A percentile compares a stretch with the other conserved stretches of the same genome.
phyloP scores from a whole-genome alignment of 2,888 invertebrate genomes.

The Meloe dianella region DNA sequence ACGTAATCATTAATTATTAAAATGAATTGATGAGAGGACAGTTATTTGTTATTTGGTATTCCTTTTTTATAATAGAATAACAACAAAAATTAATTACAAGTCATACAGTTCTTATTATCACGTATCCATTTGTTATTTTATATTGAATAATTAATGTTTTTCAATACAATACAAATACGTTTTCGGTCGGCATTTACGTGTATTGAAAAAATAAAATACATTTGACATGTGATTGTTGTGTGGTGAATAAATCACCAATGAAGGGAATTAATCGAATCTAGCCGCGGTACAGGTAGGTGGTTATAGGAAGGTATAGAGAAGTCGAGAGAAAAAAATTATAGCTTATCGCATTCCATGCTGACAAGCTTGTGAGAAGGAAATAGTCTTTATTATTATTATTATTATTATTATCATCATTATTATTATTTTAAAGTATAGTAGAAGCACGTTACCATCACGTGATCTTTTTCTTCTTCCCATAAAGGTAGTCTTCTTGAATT shows the following conservation, averaged over 20 bases:
- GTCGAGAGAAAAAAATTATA: not conserved
- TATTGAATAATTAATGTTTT: not conserved
- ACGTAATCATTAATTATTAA: not conserved
- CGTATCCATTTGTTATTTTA: not conserved
- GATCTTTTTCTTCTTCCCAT: not conserved
- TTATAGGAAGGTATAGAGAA: not conserved
- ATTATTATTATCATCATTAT: not conserved
- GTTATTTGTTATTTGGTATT: too few species aligned
- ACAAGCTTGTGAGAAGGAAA: constrained; percentile 2
- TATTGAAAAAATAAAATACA: not conserved
- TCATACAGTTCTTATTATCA: too few species aligned
- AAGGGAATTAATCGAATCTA: constrained; percentile 1
- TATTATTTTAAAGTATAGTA: not conserved
- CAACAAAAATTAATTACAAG: too few species aligned
- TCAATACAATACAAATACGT: not conserved
- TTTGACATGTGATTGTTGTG: constrained; percentile 3
- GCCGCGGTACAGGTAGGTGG: not conserved
- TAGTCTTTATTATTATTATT: not conserved
- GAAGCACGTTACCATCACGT: not conserved
- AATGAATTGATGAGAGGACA: too few species aligned
- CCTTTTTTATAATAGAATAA: too few species aligned
- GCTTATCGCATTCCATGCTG: constrained; percentile 10
- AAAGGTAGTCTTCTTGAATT: not conserved
- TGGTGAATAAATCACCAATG: not conserved
- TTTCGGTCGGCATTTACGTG: not conserved